Base-by-base conservation (phyloP, 1,140 invertebrate genomes). In the Cyclina sinensis region DNA sequence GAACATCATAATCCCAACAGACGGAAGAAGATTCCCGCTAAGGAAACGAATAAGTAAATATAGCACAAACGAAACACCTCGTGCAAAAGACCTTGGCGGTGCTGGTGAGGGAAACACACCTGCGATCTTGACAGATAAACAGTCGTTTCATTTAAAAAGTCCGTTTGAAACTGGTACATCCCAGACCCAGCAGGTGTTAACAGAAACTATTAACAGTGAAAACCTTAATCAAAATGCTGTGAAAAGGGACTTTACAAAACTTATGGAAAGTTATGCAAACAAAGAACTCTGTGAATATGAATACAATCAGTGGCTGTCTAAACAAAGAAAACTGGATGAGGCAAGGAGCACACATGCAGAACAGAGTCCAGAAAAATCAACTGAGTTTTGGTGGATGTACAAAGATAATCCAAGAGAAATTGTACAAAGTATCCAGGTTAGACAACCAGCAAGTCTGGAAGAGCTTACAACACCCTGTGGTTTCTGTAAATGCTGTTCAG, bases 301-400 rank as follows among this genome's bases (percentile, higher is more conserved):
- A 82, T 88, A 88, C 39, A 57, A 82, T 27, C 14, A 73, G 27
- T 88, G 79, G 68, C 43, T 83, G 18, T 9, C 30, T 2, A 57
- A 62, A n/a, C 39, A 82, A 11, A 9, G 86, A 57, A 87, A 70
- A 57, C n/a, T 79, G 2, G 85, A 87, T 18, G 74, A 65, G 48
- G 59, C 32, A 12, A 51, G n/a, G 24, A 32, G 5, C n/a, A 14
- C 21, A 12, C 27, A 48, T 11, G 30, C 0, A 30, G 62, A 65
- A 30, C 21, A 39, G 18, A 46, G 57, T 48, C 7, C 48, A 24
- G 46, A 54, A 37, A 87, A 87, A 62, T 37, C 54, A 21, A 80
- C 57, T 21, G 54, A 87, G 48, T 87, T 35, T 54, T 87, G 85
- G 85, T 87, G 85, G 85, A 37, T 87, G 35, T 87, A 87, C 43